These are phyloP conservation scores for Sinocyclocheilus grahami DNA, from an alignment of 2,113 vertebrate species.

Conservation along the genomic window DNA sequence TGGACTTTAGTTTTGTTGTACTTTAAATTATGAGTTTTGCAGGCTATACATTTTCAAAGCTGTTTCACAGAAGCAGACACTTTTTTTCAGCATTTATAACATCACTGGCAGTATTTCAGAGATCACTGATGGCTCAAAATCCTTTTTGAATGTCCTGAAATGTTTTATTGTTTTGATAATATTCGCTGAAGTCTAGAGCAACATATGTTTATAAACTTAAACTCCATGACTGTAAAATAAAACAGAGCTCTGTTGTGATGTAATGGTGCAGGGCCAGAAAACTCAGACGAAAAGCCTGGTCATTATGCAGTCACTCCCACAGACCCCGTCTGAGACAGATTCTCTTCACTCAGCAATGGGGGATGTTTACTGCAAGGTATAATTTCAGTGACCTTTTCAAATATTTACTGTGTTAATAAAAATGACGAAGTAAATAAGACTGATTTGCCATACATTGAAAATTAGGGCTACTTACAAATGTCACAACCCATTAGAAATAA, in stretches of 20 bases:
- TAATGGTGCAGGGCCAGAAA: neutral
- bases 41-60: neutral
- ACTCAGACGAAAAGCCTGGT: neutral
- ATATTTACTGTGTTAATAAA: neutral
- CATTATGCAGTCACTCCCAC: constrained; percentile 10
- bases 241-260: constrained; percentile 3
- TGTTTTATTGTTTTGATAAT: neutral
- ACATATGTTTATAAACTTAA: constrained; percentile 24
- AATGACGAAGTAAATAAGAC: neutral
- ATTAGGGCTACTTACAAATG: neutral
- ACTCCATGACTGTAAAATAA: neutral
- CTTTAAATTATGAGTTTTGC: neutral
- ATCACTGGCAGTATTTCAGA: neutral
- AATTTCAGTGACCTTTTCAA: neutral
- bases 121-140: neutral
- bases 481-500: neutral
- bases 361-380: neutral
- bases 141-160: neutral
- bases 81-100: neutral
- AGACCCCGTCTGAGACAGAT: neutral
- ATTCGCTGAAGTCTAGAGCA: neutral
- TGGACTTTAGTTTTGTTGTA: neutral
- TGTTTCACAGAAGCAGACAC: neutral
- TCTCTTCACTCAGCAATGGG: neutral
- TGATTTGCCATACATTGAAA: neutral